Percentiles rank a stretch among this genome's conserved stretches.
Evolutionary conservation across 1,140 invertebrate species (phyloP).

Genomic region (Asbolus verrucosus): DNA sequence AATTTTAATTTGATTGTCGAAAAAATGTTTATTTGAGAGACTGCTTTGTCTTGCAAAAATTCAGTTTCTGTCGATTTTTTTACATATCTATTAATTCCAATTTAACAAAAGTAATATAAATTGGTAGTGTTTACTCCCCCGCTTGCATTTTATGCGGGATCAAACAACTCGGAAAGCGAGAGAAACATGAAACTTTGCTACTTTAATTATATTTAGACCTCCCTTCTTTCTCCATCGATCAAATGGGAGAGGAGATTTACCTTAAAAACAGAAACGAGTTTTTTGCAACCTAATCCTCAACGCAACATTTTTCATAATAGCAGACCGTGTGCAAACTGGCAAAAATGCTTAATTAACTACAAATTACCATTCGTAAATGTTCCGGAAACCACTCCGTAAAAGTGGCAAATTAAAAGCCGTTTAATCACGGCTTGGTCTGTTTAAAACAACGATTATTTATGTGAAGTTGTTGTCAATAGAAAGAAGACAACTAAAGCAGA

Average conservation of each 20-base stretch:
- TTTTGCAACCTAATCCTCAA: neutral
- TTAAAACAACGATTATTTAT: slow-evolving; percentile 38
- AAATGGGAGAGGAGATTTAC: slow-evolving; percentile 21
- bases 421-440: slow-evolving; percentile 20
- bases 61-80: slow-evolving; percentile 13
- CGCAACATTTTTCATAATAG: slow-evolving; percentile 28
- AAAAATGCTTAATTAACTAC: slow-evolving; percentile 24
- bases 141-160: slow-evolving; percentile 36
- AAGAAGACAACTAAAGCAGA: slow-evolving; percentile 34
- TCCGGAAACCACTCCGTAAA: slow-evolving; percentile 2
- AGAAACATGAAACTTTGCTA: slow-evolving; percentile 36
- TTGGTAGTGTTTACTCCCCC: slow-evolving; percentile 32
- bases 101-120: slow-evolving; percentile 28
- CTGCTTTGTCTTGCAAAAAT: neutral
- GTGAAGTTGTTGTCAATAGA: slow-evolving; percentile 8
- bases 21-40: too few species aligned
- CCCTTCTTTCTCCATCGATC: slow-evolving; percentile 29
- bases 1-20: too few species aligned
- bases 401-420: slow-evolving; percentile 16
- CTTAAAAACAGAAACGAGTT: slow-evolving; percentile 32
- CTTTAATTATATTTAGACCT: slow-evolving; percentile 31
- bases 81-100: slow-evolving; percentile 14
- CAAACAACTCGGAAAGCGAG: slow-evolving; percentile 25
- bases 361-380: slow-evolving; percentile 16
- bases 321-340: neutral